Base-by-base conservation (phyloP, 2,797 vertebrate genomes). In the Oryzias sinensis region DNA sequence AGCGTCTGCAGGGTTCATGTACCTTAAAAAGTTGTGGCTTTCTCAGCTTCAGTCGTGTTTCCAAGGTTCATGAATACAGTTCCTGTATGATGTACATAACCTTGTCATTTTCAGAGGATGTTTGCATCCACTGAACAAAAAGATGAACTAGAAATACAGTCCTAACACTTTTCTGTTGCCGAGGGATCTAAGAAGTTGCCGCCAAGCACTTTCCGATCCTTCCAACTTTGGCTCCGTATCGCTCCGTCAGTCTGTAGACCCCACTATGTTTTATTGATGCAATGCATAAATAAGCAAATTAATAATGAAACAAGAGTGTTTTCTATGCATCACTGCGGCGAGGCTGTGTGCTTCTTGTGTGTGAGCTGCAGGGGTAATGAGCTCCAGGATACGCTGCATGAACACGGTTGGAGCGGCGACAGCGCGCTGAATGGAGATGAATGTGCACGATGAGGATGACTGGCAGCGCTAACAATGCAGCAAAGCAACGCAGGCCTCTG, bases 291-390 rank as follows among this genome's bases (percentile, higher is more conserved):
- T 82, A 84, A 79, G 62, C 68, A 78, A 86, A 80, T 87, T 77
- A 86, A 87, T 89, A 88, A 84, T 87, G 79, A 74, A 88, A 85
- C 71, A 77, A 85, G 77, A 77, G 73, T 69, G 65, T 79, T 82
- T 77, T 76, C 41, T 62, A 70, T 56, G 74, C 62, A 20, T 58
- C 41, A 0, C n/a, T 74, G 82, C 66, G 40, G 62, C 14, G 6
- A 55, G 18, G 52, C 53, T 54, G 43, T 25, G 43, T 37, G 61
- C 6, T 53, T 65, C 40, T 45, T 44, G 11, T 51, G 61, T 37
- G 42, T 43, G 11, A 53, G 66, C 52, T 45, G 62, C 49, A 24
- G 22, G 66, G 56, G 67, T 84, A 84, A 86, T 86, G 82, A 81
- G 80, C 77, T 79, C 62, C 54, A 69, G 58, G 77, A 70, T 74